Evolutionary conservation across 2,888 invertebrate genomes (phyloP), one percentile per base, ranked within the genome.

Genomic region (Leptogaster cylindrica): DNA sequence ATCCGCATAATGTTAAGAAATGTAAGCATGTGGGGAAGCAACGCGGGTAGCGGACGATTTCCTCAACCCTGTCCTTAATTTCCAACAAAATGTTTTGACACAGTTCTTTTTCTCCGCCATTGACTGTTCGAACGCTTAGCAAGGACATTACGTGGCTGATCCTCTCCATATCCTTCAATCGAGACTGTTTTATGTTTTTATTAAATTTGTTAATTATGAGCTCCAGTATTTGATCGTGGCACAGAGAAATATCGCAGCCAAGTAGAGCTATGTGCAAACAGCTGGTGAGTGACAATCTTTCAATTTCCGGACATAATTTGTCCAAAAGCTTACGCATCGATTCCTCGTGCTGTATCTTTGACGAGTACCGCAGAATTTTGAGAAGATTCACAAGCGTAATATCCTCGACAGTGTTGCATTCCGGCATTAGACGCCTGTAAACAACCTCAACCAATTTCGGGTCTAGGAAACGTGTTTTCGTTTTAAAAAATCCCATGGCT

Each of bases 401-500:
- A 75, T 89, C 88, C 75, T 89, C 84, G 8, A 89, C 81, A 2
- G 76, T 79, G 18, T 84, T 78, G 14, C 84, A 74, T 70, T 86
- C 81, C 6, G 81, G 75, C n/a, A 82, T 82, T 0, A 87, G 76
- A 74, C 82, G 83, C 1, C 80, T 71, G 31, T 88, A 84, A 1
- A 88, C 82, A 61, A 81, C 81, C 2, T 79, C 73, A 0, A 87
- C 63, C 41, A 90, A 73, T 0, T 78, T 75, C 2, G 76, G 71
- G 76, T 81, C 85, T 70, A 84, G 83, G 52, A 92, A 83, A 12
- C 83, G 84, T 1, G 87, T 88, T 79, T 87, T 84, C 12, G 87
- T 88, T 81, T 92, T 92, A 74, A 93, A 93, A 77, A 89, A 91
- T 0, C 89, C 91, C 86, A 90, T 87, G 3, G 88, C 84, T 72